Base-by-base conservation (phyloP, 2,797 vertebrate genomes). In the Pterois miles region DNA sequence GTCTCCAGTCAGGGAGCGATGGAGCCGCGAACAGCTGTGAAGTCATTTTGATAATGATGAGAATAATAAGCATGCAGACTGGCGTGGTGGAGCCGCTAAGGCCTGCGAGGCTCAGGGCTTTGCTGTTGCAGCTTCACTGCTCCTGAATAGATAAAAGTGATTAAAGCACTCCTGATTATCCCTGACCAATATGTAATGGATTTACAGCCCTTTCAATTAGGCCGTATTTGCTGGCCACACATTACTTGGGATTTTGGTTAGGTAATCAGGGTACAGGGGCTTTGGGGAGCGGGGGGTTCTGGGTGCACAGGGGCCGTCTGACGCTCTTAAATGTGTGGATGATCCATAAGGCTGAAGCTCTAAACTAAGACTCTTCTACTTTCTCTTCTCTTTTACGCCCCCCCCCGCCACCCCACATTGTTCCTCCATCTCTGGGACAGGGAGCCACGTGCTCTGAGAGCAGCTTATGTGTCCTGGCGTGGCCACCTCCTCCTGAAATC, bases 191-290 rank as follows among this genome's bases (percentile, higher is more conserved):
- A 98, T 97, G 97, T 98, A 97, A 99, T 98, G 97, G 97, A 97
- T 98, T 98, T 98, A 98, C 97, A 98, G 97, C 97, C 97, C 97
- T 98, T 99, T 99, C 97, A 99, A 99, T 98, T 98, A 98, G 97
- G 90, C 95, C 94, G 94, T 97, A 97, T 99, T 98, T 98, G 97
- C 97, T 96, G 96, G 97, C 96, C 96, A 97, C 97, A 98, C 96
- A 97, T 98, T 98, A 97, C 97, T 97, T 84, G 93, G 90, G 96
- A 82, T 90, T 97, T 97, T 97, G 96, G 95, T 98, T 97, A 95
- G 97, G 96, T 98, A 97, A 97, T 96, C 96, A 96, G 96, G 90
- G 87, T 87, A 69, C 86, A 65, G 81, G 82, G 88, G 85, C 87
- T 91, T 89, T 87, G 93, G 94, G 93, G 89, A 92, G 93, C 93